Conservation (phyloP, 2,888 invertebrate genomes). For the Cephus rjabovi region DNA sequence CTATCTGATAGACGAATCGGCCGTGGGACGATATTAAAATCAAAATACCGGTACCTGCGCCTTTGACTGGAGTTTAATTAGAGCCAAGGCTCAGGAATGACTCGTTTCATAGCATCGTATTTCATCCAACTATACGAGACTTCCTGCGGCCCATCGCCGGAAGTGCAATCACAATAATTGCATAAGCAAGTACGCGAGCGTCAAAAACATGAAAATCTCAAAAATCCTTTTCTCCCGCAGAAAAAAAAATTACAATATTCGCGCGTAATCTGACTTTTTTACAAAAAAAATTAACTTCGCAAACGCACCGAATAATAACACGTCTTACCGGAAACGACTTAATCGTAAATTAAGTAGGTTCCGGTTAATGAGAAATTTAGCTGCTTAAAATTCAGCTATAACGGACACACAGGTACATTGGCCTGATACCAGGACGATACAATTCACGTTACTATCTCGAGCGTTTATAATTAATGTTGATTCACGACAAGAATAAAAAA, state of each 20-base stretch:
- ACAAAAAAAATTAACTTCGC: neutral
- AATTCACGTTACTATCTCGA: conserved; percentile 12
- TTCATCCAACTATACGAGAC: conserved; percentile 20
- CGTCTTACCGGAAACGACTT: neutral
- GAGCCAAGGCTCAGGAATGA: neutral
- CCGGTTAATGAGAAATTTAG: conserved; percentile 5
- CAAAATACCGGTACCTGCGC: neutral
- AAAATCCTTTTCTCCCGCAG: neutral
- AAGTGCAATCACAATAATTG: conserved; percentile 23
- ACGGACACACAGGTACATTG: conserved; percentile 18
- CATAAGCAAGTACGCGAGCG: conserved; percentile 9
- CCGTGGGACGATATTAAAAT: neutral
- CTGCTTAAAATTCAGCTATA: conserved; percentile 17
- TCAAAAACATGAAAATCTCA: neutral
- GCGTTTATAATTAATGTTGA: conserved; percentile 23
- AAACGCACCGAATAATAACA: neutral
- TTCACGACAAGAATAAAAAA: conserved; percentile 19
- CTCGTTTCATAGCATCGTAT: conserved; percentile 19
- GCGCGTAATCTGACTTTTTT: neutral
- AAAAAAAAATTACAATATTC: neutral
- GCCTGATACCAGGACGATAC: conserved; percentile 17
- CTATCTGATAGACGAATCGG: neutral
- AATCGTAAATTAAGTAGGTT: neutral
- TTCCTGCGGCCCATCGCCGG: conserved; percentile 19
- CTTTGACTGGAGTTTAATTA: neutral